phyloP scores from a whole-genome alignment of 1,140 invertebrate genomes.

The Brachionus sp. region DNA sequence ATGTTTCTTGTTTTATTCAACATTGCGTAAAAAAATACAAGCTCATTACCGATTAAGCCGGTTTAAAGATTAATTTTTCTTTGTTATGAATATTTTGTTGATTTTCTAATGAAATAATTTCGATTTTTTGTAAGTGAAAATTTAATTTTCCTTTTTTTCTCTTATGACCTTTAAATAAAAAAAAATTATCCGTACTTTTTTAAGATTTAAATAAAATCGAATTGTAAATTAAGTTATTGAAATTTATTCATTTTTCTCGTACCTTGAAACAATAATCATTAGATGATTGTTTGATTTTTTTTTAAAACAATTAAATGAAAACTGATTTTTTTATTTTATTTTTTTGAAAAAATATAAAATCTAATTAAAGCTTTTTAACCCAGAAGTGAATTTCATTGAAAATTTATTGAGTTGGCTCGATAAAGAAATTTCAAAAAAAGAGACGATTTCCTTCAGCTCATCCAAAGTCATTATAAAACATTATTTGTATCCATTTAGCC shows the following conservation, averaged over 20 bases:
- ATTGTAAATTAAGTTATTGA: neutral
- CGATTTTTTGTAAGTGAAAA: neutral
- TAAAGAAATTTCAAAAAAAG: too few relatives aligned
- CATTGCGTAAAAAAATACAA: slow-evolving; percentile 45
- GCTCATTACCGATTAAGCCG: neutral
- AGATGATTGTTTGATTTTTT: too few relatives aligned
- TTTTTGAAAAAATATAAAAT: too few relatives aligned
- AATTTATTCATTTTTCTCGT: neutral
- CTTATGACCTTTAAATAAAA: neutral
- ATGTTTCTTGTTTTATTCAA: slow-evolving; percentile 38
- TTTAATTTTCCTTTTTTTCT: neutral
- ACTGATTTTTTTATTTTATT: too few relatives aligned
- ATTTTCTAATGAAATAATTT: slow-evolving; percentile 9
- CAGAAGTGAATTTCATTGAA: too few relatives aligned
- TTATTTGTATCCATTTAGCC: too few relatives aligned
- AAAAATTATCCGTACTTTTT: neutral
- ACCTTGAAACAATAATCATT: too few relatives aligned
- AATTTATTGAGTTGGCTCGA: too few relatives aligned
- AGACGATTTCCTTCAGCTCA: too few relatives aligned
- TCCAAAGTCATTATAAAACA: too few relatives aligned
- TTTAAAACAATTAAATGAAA: too few relatives aligned
- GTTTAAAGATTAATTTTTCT: neutral
- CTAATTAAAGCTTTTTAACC: neutral
- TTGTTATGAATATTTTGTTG: neutral
- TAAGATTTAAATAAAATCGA: neutral